A percentile compares a stretch with the other conserved stretches of the same genome.
phyloP scores from a whole-genome alignment of 2,113 vertebrate species.

The Varanus komodoensis region DNA sequence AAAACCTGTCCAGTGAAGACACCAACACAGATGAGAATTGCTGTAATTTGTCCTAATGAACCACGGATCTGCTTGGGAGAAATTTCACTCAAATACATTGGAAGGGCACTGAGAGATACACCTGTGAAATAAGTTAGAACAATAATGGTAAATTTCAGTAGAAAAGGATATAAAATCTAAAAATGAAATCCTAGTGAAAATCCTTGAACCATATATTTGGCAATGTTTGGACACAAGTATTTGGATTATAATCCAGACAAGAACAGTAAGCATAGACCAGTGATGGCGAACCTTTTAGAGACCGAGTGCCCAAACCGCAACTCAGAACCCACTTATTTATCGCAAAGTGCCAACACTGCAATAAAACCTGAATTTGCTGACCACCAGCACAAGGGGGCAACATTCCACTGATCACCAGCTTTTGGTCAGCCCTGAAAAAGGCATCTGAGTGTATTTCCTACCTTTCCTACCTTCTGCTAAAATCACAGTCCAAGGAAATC shows the following conservation, averaged over 20 bases:
- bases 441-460: too few species aligned
- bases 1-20: conserved; percentile 91
- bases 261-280: not conserved
- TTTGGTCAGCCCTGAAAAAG: too few species aligned
- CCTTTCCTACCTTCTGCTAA: too few species aligned
- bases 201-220: not conserved
- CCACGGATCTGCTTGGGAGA: conserved; percentile 90
- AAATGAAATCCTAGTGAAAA: not conserved
- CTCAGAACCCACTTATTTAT: too few species aligned
- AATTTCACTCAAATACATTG: conserved; percentile 96
- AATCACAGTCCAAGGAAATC: too few species aligned
- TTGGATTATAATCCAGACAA: not conserved
- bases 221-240: not conserved
- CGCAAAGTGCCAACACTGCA: too few species aligned
- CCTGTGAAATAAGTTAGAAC: conserved; percentile 69
- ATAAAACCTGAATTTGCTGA: too few species aligned
- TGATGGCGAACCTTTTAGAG: too few species aligned
- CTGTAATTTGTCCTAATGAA: conserved; percentile 90
- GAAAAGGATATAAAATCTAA: not conserved
- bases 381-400: too few species aligned
- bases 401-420: too few species aligned
- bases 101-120: conserved; percentile 89
- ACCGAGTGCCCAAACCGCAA: too few species aligned
- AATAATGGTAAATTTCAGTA: not conserved
- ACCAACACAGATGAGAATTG: conserved; percentile 93